Evolutionary conservation across 2,113 vertebrate species (phyloP), one percentile per base, ranked within the genome.

Genomic region (Cyrtonyx montezumae): DNA sequence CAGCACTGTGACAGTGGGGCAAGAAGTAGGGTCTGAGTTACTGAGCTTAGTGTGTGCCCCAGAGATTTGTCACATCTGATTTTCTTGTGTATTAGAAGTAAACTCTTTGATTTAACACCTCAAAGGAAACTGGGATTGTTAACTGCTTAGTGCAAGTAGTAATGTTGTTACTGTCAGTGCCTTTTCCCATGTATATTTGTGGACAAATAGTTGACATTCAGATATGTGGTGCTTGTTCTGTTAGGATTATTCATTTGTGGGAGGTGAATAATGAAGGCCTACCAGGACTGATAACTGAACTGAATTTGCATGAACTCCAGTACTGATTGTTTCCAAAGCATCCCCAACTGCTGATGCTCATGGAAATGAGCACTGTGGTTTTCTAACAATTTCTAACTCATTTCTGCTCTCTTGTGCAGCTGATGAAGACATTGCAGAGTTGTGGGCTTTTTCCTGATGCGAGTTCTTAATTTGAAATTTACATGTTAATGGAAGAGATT

Each of bases 111-210:
- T 21, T 45, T 28, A 19, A 25, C 34, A 11, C 6, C 51, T 65
- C 17, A 63, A 28, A 25, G n/a, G 23, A 55, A 59, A 19, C 21
- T 9, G 43, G 14, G 25, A 2, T 18, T 53, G 30, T 55, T 30
- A 36, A 6, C 5, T 61, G 51, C 22, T 43, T 36, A 74, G 26
- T 62, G 2, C 13, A 5, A 32, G 45, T 8, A 61, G 30, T 11
- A 40, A 20, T 20, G 65, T 51, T 75, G 67, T 26, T 56, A 0
- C 12, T 16, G 69, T 21, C 6, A 26, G 42, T 49, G 69, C 32
- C 34, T 62, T 63, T 74, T 49, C 9, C 42, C 16, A 1, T 2
- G 13, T n/a, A 0, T 53, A 0, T 59, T 48, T 70, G 45, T 75
- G 85, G 20, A 8, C 5, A 37, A 67, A 37, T 2, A 55, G 1